phyloP scores from a whole-genome alignment of 30 jellyfish, hydroid and myxozoan species.

The Phacellophora camtschatica region DNA sequence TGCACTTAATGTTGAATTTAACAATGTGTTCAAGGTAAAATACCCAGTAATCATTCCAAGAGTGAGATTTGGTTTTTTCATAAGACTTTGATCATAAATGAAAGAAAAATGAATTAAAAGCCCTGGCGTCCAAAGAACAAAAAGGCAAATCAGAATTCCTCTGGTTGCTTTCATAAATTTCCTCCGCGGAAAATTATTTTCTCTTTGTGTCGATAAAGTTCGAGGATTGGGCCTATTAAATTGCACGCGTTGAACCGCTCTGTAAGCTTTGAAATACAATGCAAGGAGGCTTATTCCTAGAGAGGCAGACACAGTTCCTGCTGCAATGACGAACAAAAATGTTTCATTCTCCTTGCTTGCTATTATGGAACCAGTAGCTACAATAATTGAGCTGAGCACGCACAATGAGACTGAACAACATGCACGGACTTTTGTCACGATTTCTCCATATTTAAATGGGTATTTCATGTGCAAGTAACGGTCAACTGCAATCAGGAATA shows the following conservation, averaged over 20 bases:
- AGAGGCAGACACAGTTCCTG: background rate
- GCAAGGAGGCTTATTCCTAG: background rate
- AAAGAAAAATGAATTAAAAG: background rate
- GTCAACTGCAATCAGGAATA: slow-evolving; percentile 1
- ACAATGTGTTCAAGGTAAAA: background rate
- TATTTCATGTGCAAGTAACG: slow-evolving; percentile 29
- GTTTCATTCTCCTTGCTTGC: background rate
- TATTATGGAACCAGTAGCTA: background rate
- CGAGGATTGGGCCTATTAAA: no score
- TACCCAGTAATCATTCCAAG: background rate
- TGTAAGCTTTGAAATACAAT: slow-evolving; percentile 2
- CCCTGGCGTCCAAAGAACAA: background rate
- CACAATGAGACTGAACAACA: background rate
- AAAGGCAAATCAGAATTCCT: background rate
- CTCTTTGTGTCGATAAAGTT: background rate
- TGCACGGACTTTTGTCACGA: background rate
- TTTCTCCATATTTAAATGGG: background rate
- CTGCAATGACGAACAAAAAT: background rate
- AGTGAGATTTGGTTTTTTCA: background rate
- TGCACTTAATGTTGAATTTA: background rate
- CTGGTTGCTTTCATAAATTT: background rate
- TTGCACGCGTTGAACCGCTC: background rate
- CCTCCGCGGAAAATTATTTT: background rate
- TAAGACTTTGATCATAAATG: background rate
- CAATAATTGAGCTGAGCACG: background rate